A percentile compares a stretch with the other conserved stretches of the same genome.
Evolutionary conservation across 2,113 vertebrate genomes (phyloP).

Genomic region (Tenrec ecaudatus): DNA sequence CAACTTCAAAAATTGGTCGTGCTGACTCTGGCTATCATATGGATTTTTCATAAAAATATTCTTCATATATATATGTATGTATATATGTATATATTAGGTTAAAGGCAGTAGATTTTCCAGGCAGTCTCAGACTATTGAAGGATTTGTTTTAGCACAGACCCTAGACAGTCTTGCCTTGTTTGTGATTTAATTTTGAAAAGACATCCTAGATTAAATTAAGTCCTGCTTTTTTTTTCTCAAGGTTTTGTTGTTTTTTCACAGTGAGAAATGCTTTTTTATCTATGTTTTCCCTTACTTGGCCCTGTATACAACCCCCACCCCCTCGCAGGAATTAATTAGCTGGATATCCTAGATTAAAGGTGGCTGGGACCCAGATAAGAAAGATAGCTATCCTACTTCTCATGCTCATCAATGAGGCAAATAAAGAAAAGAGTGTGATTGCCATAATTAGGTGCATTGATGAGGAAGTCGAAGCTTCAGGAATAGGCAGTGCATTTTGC

Average conservation of each 20-base stretch:
- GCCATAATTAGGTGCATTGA: neutral
- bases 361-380: neutral
- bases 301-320: neutral
- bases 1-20: neutral
- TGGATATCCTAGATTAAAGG: neutral
- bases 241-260: neutral
- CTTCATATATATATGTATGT: neutral
- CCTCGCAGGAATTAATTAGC: neutral
- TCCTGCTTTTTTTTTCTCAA: neutral
- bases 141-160: no score
- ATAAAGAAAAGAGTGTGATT: neutral
- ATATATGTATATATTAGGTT: neutral
- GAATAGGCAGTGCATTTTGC: no score
- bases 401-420: neutral
- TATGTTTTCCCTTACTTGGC: neutral
- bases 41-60: neutral
- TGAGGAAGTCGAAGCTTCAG: neutral
- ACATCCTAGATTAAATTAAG: neutral
- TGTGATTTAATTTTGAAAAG: conserved; percentile 16
- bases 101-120: no score
- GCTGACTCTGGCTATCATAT: neutral
- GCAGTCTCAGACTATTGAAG: no score
- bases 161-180: neutral
- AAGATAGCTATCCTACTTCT: neutral
- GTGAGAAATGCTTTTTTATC: neutral